Percentiles rank a stretch among this genome's conserved stretches.
Evolutionary conservation across 2,797 vertebrate genomes (phyloP).

Genomic region (Pitangus sulphuratus): DNA sequence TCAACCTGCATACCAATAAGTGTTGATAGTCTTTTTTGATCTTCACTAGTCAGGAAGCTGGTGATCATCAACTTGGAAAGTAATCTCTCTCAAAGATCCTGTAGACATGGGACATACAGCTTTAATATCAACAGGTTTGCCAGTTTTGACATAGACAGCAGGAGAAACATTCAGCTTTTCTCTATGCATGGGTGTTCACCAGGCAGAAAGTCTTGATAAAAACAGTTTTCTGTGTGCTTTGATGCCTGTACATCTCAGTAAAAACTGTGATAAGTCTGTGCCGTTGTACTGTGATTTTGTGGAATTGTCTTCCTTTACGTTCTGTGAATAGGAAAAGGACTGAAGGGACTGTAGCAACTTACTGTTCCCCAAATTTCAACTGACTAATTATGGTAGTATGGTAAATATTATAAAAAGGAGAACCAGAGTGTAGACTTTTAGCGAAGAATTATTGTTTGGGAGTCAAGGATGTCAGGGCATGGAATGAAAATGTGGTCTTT

Average conservation of each 20-base stretch:
- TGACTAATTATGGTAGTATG: neutral
- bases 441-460: neutral
- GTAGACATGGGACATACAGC: neutral
- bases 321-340: neutral
- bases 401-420: neutral
- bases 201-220: neutral
- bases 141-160: neutral
- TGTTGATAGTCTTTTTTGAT: neutral
- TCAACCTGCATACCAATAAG: neutral
- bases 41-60: neutral
- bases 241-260: neutral
- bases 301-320: neutral
- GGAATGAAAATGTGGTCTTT: neutral
- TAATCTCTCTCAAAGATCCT: neutral
- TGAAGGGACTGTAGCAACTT: neutral
- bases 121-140: neutral
- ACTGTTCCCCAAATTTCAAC: neutral
- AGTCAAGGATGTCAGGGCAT: neutral
- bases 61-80: neutral
- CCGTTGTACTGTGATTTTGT: fast-evolving
- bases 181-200: neutral
- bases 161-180: neutral
- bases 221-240: neutral
- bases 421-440: neutral
- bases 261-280: neutral